A percentile compares a stretch with the other conserved stretches of the same genome.
These are phyloP conservation scores for Orientallactaga sibirica DNA, from an alignment of 2,797 vertebrate species.

Conservation along the genomic window DNA sequence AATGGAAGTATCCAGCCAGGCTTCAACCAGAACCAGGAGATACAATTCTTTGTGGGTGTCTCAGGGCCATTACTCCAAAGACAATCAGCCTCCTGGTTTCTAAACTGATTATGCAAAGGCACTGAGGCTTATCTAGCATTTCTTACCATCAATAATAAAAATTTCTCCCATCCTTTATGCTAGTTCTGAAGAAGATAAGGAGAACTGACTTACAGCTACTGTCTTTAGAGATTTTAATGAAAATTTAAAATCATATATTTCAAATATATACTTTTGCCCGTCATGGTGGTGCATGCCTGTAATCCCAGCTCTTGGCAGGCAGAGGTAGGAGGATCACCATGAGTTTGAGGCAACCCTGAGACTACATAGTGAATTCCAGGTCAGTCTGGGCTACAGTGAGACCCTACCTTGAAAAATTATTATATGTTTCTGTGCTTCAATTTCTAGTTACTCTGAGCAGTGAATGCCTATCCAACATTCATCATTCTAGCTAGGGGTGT, in stretches of 20 bases:
- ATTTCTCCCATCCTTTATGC: slow-evolving; percentile 25
- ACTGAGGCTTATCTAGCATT: not conserved
- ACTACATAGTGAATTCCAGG: no score
- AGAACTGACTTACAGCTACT: not conserved
- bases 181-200: not conserved
- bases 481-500: not conserved
- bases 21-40: not conserved
- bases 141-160: not conserved
- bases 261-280: not conserved
- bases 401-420: no score
- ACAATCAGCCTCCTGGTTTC: not conserved
- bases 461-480: not conserved
- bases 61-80: slow-evolving; percentile 22
- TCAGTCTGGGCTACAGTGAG: no score
- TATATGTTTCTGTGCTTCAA: no score
- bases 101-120: slow-evolving; percentile 16
- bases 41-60: not conserved
- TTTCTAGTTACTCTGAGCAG: not conserved
- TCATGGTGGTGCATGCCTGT: no score
- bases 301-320: no score
- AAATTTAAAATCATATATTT: not conserved
- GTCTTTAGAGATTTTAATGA: not conserved
- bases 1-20: not conserved
- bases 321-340: no score
- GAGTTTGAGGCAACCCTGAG: no score